Evolutionary conservation across 2,797 vertebrate genomes (phyloP).

Genomic region (Lepus townsendii): DNA sequence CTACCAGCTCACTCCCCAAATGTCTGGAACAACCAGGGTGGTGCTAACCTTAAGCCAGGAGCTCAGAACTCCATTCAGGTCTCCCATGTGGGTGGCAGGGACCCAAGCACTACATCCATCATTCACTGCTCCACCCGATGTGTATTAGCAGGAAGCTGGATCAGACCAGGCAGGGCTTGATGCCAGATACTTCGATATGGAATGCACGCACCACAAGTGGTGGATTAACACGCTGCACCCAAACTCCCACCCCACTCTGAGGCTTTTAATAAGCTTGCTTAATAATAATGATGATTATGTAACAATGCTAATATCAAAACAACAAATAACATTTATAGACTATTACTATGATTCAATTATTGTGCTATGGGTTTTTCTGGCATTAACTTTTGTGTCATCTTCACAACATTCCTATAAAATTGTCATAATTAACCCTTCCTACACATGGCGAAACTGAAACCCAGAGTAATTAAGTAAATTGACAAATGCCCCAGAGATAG

Average conservation of each 20-base stretch:
- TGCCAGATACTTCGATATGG: too few species aligned
- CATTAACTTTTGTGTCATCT: neutral
- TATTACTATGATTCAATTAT: neutral
- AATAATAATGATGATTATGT: neutral
- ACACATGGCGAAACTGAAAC: neutral
- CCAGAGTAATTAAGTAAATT: neutral
- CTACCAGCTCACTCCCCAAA: too few species aligned
- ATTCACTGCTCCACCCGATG: too few species aligned
- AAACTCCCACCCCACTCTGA: neutral
- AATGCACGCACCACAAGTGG: too few species aligned
- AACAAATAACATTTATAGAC: slow-evolving; percentile 1
- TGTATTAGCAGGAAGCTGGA: too few species aligned
- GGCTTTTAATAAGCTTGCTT: neutral
- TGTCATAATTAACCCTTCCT: neutral
- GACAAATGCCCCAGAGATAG: neutral
- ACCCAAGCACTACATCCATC: too few species aligned
- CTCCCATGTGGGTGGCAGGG: too few species aligned
- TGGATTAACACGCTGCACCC: too few species aligned
- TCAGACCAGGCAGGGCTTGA: too few species aligned
- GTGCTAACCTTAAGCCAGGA: too few species aligned
- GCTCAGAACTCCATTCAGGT: too few species aligned
- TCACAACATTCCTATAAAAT: neutral
- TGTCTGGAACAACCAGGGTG: too few species aligned
- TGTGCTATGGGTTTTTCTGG: neutral
- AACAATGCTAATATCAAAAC: neutral